phyloP scores from a whole-genome alignment of 2,113 vertebrate genomes.

The Caloenas nicobarica region DNA sequence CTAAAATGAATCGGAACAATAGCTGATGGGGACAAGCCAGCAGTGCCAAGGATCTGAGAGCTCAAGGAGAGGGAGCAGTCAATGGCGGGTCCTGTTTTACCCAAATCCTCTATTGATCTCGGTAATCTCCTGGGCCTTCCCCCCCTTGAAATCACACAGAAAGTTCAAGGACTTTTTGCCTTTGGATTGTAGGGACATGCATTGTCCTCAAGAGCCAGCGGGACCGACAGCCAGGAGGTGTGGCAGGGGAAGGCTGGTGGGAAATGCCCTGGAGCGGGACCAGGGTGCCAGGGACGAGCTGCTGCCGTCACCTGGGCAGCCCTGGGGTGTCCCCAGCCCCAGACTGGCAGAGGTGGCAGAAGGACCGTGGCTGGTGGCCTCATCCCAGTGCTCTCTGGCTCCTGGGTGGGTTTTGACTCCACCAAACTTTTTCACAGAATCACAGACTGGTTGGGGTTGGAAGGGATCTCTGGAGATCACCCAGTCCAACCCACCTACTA shows the following conservation, averaged over 20 bases:
- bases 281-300: not conserved
- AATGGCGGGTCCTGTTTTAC: not conserved
- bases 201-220: not conserved
- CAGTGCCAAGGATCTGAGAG: not conserved
- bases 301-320: not conserved
- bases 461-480: too few species aligned
- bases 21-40: slow-evolving; percentile 30
- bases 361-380: not conserved
- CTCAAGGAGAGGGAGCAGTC: slow-evolving; percentile 40
- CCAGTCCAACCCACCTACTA: too few species aligned
- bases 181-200: not conserved
- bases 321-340: not conserved
- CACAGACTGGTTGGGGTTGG: too few species aligned
- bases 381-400: accelerated
- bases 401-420: not conserved
- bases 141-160: slow-evolving; percentile 1
- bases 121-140: slow-evolving; percentile 35
- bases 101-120: slow-evolving; percentile 47
- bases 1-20: slow-evolving; percentile 61
- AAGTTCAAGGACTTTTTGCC: slow-evolving; percentile 60
- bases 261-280: not conserved
- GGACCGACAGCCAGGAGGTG: not conserved
- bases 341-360: not conserved
- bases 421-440: not conserved
- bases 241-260: not conserved